phyloP scores from a whole-genome alignment of 64 coral and sea anemone genomes.

The Montipora efflorescens region DNA sequence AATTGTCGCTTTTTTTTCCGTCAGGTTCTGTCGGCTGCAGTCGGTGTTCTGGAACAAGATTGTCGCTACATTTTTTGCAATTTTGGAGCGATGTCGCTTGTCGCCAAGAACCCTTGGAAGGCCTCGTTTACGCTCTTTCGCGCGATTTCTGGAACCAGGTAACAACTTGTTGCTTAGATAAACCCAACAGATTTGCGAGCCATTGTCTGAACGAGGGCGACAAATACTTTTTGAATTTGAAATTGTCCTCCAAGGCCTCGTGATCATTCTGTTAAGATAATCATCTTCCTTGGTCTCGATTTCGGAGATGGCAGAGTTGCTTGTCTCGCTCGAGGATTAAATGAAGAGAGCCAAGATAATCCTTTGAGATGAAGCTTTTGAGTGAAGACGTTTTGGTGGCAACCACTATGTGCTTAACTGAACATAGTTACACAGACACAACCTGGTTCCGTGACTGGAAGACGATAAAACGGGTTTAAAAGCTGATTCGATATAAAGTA shows the following conservation, averaged over 20 bases:
- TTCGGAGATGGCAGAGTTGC: neutral
- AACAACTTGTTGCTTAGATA: conserved; percentile 17
- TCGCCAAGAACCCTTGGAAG: too few relatives aligned
- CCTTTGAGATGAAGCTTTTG: neutral
- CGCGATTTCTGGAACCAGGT: conserved; percentile 40
- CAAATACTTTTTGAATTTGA: conserved; percentile 26
- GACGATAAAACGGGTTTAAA: neutral
- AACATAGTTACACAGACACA: neutral
- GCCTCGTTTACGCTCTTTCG: conserved; percentile 4
- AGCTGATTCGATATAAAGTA: neutral
- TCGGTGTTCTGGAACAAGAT: too few relatives aligned
- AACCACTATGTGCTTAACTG: neutral
- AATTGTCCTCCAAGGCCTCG: neutral
- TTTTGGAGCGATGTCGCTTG: too few relatives aligned
- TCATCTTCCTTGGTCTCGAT: conserved; percentile 3
- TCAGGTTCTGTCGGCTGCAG: too few relatives aligned
- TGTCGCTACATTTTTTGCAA: too few relatives aligned
- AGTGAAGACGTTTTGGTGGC: neutral
- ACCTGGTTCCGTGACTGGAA: neutral
- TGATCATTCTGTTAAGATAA: neutral
- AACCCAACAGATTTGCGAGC: conserved; percentile 18
- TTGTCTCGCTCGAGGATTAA: neutral
- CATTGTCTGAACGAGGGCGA: conserved; percentile 11
- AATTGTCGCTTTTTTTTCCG: too few relatives aligned
- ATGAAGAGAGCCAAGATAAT: neutral